A percentile compares a stretch with the other conserved stretches of the same genome.
These are phyloP conservation scores for Botrylloides violaceus DNA, from an alignment of 23 tunicate genomes.

Conservation along the genomic window DNA sequence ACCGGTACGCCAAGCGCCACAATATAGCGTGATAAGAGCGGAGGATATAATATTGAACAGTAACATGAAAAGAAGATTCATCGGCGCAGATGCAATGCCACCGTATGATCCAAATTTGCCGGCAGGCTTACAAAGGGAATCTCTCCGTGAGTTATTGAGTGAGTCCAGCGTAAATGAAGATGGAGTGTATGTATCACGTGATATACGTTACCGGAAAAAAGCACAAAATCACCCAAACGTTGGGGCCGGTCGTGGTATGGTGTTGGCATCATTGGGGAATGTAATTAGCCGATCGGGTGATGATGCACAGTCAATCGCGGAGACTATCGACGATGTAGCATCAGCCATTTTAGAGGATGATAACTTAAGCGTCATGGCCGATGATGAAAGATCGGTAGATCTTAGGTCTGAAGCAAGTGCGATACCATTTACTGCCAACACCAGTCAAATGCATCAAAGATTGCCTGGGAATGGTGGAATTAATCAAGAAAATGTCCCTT, in stretches of 20 bases:
- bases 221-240: not conserved
- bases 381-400: conserved; percentile 4
- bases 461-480: too few species aligned
- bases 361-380: not conserved
- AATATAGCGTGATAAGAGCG: conserved; percentile 28
- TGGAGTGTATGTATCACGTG: conserved; percentile 28
- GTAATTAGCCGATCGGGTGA: too few species aligned
- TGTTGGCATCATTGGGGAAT: not conserved
- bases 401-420: too few species aligned
- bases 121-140: not conserved
- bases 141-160: not conserved
- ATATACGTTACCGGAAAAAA: conserved; percentile 39
- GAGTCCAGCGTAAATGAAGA: not conserved
- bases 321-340: conserved; percentile 3
- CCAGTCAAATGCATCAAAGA: too few species aligned
- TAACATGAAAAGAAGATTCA: not conserved
- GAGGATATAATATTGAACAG: conserved; percentile 26
- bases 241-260: conserved; percentile 12
- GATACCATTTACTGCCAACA: too few species aligned
- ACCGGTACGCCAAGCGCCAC: conserved; percentile 42
- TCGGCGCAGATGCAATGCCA: conserved; percentile 5
- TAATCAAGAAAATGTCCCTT: too few species aligned
- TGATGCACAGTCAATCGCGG: not conserved
- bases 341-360: conserved; percentile 3
- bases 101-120: conserved; percentile 10